Conservation (phyloP, 2,797 vertebrate species). For the Cirrhinus molitorella region DNA sequence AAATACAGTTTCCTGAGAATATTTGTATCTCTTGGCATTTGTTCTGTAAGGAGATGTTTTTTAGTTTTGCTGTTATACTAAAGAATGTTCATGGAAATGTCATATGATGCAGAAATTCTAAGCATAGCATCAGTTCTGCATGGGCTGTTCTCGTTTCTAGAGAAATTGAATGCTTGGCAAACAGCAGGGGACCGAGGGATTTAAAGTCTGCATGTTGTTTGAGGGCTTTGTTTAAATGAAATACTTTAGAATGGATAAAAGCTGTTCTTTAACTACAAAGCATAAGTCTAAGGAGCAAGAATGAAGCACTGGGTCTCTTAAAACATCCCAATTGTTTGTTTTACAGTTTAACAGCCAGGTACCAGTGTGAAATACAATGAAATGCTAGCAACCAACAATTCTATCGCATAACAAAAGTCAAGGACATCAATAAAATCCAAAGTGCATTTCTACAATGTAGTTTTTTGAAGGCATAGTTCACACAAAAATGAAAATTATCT, state of each 20-base stretch:
- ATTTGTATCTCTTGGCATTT: neutral
- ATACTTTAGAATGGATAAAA: conserved; percentile 21
- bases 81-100: neutral
- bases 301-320: neutral
- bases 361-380: neutral
- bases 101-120: conserved; percentile 9
- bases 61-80: neutral
- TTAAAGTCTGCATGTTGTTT: conserved; percentile 32
- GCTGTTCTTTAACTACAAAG: conserved; percentile 17
- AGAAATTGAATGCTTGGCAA: conserved; percentile 4
- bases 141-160: neutral
- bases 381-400: neutral
- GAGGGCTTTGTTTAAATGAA: conserved; percentile 33
- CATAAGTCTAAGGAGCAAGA: neutral
- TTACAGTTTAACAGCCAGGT: neutral
- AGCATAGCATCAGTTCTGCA: conserved; percentile 30
- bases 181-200: conserved; percentile 24
- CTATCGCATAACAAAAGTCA: neutral
- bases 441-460: neutral
- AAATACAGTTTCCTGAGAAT: neutral
- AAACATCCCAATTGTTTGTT: neutral
- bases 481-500: too few relatives aligned
- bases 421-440: neutral
- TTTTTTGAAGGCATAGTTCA: too few relatives aligned
- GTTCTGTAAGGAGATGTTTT: neutral